These are phyloP conservation scores for Halcyon leucocephala DNA, from an alignment of 2,797 vertebrate species.

Conservation along the genomic window DNA sequence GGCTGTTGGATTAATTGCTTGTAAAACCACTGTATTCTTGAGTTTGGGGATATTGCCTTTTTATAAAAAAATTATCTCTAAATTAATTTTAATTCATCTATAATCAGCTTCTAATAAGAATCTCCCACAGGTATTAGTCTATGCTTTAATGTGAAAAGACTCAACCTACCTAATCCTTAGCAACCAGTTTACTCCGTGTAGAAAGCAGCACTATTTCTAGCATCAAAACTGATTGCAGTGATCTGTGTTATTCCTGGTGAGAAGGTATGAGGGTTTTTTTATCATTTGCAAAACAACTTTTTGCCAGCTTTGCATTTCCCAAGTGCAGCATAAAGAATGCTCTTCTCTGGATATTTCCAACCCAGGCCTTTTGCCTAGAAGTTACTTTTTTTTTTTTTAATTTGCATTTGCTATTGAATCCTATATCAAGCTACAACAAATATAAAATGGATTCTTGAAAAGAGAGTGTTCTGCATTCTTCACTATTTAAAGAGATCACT, in stretches of 20 bases:
- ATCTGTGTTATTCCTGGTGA: background rate
- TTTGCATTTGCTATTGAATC: background rate
- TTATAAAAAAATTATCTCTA: background rate
- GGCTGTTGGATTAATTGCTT: background rate
- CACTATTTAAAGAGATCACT: background rate
- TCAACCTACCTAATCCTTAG: background rate
- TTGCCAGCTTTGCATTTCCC: background rate
- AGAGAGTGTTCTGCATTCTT: background rate
- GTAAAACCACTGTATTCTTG: background rate
- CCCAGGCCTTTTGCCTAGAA: background rate
- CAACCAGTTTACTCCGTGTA: background rate
- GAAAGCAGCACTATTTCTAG: background rate
- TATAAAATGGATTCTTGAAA: background rate
- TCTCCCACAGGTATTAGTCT: background rate
- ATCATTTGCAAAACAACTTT: background rate
- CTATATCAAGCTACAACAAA: background rate
- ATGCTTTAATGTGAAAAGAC: background rate
- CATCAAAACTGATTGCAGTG: background rate
- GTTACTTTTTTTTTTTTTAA: background rate
- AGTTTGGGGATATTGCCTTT: background rate
- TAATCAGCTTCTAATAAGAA: background rate
- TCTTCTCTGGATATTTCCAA: background rate
- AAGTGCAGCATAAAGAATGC: background rate
- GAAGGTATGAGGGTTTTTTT: background rate
- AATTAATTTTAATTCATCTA: background rate